Conservation (phyloP, 1,140 invertebrate genomes). For the Apis florea region DNA sequence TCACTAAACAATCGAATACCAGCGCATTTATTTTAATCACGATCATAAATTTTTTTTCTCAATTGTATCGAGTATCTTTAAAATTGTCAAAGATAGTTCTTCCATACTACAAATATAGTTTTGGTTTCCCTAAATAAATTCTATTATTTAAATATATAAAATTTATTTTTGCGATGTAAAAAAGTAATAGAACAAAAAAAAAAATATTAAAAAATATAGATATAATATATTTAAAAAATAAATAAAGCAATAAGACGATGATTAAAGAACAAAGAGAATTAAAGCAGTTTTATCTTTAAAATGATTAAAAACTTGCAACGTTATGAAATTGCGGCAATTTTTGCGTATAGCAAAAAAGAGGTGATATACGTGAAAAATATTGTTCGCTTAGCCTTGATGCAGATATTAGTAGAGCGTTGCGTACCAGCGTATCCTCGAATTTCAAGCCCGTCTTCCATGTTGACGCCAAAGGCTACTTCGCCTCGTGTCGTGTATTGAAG, state of each 20-base stretch:
- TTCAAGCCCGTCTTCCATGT: slow-evolving; percentile 75
- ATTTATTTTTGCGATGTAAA: no score
- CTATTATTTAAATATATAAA: neutral
- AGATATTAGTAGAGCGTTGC: slow-evolving; percentile 37
- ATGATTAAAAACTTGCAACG: neutral
- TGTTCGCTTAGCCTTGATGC: slow-evolving; percentile 1
- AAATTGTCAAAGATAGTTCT: neutral
- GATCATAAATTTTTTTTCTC: neutral
- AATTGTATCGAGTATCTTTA: no score
- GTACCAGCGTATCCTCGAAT: slow-evolving; percentile 69
- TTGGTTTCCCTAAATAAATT: neutral
- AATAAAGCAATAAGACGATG: neutral
- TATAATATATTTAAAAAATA: neutral
- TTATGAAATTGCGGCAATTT: neutral
- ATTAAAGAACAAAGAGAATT: neutral
- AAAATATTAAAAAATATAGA: neutral
- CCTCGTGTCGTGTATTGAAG: slow-evolving; percentile 72
- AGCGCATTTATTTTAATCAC: no score
- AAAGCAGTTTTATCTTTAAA: no score
- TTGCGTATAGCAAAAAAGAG: neutral
- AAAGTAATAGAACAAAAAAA: neutral
- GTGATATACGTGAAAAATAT: slow-evolving; percentile 7
- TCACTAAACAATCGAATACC: neutral
- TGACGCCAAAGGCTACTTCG: slow-evolving; percentile 73
- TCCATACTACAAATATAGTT: neutral